These are phyloP conservation scores for Mimas tiliae DNA, from an alignment of 2,888 invertebrate genomes.

Conservation along the genomic window DNA sequence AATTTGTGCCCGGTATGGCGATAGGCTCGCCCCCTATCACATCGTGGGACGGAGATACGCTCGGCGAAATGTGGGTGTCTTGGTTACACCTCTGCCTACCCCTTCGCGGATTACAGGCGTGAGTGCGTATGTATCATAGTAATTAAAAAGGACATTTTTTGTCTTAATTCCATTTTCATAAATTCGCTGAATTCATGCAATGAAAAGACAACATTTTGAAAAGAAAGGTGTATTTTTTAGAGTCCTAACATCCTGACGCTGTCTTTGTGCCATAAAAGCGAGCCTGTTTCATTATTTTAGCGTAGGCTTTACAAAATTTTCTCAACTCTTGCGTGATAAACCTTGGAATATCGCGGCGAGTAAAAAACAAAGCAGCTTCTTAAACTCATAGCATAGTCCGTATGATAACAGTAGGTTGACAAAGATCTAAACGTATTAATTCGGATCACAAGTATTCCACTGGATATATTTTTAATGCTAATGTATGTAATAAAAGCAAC, in stretches of 20 bases:
- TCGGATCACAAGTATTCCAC: too few species aligned
- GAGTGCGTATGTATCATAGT: too few species aligned
- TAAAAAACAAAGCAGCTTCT: slow-evolving; percentile 20
- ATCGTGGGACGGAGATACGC: too few species aligned
- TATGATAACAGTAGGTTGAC: not conserved
- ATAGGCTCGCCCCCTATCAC: too few species aligned
- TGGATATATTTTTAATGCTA: too few species aligned
- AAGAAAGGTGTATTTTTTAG: not conserved
- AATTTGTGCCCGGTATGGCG: too few species aligned
- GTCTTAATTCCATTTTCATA: not conserved
- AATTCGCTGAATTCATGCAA: not conserved
- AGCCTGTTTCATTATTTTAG: slow-evolving; percentile 9
- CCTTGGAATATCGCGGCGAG: not conserved
- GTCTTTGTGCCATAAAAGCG: not conserved
- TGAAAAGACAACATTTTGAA: not conserved
- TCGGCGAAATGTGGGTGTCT: too few species aligned
- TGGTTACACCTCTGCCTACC: too few species aligned
- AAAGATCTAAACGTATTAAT: not conserved
- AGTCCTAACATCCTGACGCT: not conserved
- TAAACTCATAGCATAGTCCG: not conserved
- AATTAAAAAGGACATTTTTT: not conserved
- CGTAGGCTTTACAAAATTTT: slow-evolving; percentile 5
- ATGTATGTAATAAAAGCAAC: too few species aligned
- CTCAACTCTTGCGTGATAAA: slow-evolving; percentile 8
- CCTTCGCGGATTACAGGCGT: too few species aligned